Conservation (phyloP, 1,140 invertebrate species). For the Cydia amplana region DNA sequence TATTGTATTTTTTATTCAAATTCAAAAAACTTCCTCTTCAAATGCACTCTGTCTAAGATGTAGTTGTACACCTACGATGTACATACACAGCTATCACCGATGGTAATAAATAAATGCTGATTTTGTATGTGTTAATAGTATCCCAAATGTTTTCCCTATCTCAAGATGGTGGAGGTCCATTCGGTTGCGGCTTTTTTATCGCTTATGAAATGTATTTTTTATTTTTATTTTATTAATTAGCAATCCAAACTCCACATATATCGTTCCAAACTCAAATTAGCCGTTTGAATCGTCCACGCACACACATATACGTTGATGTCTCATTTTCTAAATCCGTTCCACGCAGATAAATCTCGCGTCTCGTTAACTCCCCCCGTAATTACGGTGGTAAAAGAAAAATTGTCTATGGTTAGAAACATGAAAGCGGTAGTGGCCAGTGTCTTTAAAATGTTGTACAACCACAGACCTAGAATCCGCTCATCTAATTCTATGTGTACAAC, state of each 20-base stretch:
- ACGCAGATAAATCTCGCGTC: slow-evolving; percentile 29
- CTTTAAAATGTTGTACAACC: slow-evolving; percentile 13
- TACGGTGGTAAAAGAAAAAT: slow-evolving; percentile 18
- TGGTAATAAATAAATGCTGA: neutral
- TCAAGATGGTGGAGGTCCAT: neutral
- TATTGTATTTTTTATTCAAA: no score
- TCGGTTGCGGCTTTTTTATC: neutral
- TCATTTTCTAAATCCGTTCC: slow-evolving; percentile 31
- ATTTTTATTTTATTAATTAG: neutral
- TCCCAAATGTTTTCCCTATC: no score
- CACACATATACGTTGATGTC: neutral
- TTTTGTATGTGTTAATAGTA: no score
- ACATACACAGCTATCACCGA: neutral
- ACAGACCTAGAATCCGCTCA: no score
- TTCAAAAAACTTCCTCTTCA: no score
- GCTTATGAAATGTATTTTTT: no score
- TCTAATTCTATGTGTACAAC: no score
- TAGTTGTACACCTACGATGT: no score
- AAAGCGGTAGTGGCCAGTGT: slow-evolving; percentile 15
- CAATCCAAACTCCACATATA: slow-evolving; percentile 15
- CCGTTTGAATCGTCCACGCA: neutral
- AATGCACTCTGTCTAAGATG: no score
- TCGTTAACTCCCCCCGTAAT: slow-evolving; percentile 24
- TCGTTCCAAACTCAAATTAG: slow-evolving; percentile 13
- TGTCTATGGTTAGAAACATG: slow-evolving; percentile 18